phyloP scores from a whole-genome alignment of 2,888 invertebrate genomes.

The Eupithecia subfuscata region DNA sequence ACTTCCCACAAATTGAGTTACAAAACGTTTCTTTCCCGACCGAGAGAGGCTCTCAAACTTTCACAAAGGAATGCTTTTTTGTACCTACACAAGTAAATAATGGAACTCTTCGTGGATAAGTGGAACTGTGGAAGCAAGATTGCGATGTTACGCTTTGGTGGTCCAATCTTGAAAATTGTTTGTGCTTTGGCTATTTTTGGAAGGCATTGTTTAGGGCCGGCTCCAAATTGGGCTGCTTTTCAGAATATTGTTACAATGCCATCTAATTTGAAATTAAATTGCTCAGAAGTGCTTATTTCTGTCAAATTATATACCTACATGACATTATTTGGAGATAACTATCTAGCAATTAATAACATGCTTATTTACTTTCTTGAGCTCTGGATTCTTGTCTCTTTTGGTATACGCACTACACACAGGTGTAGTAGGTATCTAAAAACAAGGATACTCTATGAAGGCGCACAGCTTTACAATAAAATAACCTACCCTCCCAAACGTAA shows the following conservation, averaged over 20 bases:
- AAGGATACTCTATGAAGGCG: too few relatives aligned
- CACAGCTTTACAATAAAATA: too few relatives aligned
- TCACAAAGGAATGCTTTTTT: constrained; percentile 58
- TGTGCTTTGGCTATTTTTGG: constrained; percentile 35
- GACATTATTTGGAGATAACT: background rate
- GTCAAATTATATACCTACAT: background rate
- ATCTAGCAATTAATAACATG: background rate
- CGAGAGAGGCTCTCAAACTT: constrained; percentile 72
- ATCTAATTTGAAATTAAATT: background rate
- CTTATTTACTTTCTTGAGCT: background rate
- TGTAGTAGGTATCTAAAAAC: background rate
- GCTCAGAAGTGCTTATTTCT: background rate
- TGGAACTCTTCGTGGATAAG: constrained; percentile 43
- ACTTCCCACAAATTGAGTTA: constrained; percentile 78
- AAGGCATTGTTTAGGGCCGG: constrained; percentile 27
- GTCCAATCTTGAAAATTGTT: constrained; percentile 38
- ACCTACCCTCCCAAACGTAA: too few relatives aligned
- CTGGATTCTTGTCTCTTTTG: background rate
- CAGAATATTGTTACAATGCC: background rate
- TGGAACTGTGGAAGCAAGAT: constrained; percentile 34
- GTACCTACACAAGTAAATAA: constrained; percentile 50
- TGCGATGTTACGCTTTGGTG: constrained; percentile 41
- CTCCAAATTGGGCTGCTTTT: constrained; percentile 19
- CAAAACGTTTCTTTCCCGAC: constrained; percentile 76
- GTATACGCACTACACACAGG: background rate